phyloP scores from a whole-genome alignment of 1,140 invertebrate species.

The Lordiphosa stackelbergi region DNA sequence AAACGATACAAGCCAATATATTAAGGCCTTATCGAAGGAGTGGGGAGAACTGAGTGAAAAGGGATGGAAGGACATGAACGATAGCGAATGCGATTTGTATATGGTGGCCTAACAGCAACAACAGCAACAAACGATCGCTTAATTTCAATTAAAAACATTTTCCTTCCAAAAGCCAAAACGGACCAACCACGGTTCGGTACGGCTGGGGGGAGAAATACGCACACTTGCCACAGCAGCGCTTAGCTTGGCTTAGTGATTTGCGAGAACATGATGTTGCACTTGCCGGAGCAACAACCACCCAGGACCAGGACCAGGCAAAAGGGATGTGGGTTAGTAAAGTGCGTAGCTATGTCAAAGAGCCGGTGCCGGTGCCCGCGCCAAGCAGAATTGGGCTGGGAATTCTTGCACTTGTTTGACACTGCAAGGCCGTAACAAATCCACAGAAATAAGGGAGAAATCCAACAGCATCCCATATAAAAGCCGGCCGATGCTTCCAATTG shows the following conservation, averaged over 20 bases:
- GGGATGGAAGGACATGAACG: conserved; percentile 38
- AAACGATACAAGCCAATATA: conserved; percentile 72
- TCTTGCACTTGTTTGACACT: conserved; percentile 76
- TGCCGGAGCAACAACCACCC: conserved; percentile 62
- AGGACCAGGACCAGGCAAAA: conserved; percentile 45
- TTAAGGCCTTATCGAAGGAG: conserved; percentile 66
- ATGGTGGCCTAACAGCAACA: conserved; percentile 68
- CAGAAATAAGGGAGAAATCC: conserved; percentile 45
- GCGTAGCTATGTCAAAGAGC: conserved; percentile 64
- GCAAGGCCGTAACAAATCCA: conserved; percentile 72
- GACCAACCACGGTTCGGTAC: conserved; percentile 14
- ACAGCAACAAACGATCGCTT: conserved; percentile 75
- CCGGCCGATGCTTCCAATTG: conserved; percentile 59
- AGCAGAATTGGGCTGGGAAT: conserved; percentile 62
- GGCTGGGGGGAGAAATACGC: conserved; percentile 41
- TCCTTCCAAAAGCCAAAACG: conserved; percentile 68
- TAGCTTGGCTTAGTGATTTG: conserved; percentile 65
- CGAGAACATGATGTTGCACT: conserved; percentile 76
- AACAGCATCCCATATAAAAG: conserved; percentile 59
- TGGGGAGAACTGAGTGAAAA: conserved; percentile 7
- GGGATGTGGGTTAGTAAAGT: conserved; percentile 45
- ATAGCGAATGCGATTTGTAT: conserved; percentile 71
- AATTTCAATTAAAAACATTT: conserved; percentile 77
- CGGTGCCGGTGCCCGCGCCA: conserved; percentile 19
- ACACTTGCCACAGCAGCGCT: conserved; percentile 69